These are phyloP conservation scores for Dicerorhinus sumatrensis DNA, from an alignment of 2,113 vertebrate genomes.

Conservation along the genomic window DNA sequence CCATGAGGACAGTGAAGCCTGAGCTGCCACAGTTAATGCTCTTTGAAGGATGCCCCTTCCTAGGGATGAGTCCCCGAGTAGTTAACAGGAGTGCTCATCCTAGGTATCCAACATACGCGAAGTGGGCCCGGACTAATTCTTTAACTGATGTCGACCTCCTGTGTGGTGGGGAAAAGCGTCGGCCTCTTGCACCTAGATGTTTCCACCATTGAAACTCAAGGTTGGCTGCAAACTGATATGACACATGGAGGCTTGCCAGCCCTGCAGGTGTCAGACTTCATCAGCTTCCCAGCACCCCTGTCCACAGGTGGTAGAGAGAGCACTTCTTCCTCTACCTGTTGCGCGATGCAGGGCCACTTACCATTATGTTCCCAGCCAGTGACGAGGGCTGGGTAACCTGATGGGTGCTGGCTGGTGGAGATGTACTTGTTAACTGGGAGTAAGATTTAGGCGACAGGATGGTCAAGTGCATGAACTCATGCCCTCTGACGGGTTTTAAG, in stretches of 20 bases:
- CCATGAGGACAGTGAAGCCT: neutral
- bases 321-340: neutral
- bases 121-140: neutral
- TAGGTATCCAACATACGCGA: neutral
- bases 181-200: neutral
- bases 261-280: fast-evolving
- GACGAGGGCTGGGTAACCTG: neutral
- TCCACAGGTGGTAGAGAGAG: fast-evolving
- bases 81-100: neutral
- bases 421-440: neutral
- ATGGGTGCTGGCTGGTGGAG: neutral
- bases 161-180: neutral
- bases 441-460: neutral
- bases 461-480: neutral
- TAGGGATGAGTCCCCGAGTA: neutral
- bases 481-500: neutral
- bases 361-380: neutral
- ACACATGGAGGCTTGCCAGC: fast-evolving
- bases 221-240: neutral
- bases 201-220: neutral
- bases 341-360: neutral
- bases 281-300: neutral
- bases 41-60: neutral
- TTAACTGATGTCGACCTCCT: neutral
- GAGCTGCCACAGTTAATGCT: neutral